Evolutionary conservation across 2,797 vertebrate species (phyloP), one percentile per base, ranked within the genome.

Genomic region (Hipposideros larvatus): DNA sequence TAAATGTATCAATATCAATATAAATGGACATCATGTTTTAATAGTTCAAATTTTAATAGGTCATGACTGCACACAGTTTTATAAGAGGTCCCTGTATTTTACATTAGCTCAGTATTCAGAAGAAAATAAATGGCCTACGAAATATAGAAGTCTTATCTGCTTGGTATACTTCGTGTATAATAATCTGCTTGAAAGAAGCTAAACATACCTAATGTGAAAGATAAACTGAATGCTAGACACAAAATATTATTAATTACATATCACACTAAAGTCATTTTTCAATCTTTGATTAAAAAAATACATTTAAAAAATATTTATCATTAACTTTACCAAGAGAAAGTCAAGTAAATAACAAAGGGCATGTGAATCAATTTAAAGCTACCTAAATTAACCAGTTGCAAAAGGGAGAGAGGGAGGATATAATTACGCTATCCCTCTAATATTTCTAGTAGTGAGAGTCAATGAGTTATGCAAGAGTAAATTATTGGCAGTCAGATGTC

Each of bases 141-240:
- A 98, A 97, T 87, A 95, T 57, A 65, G 85, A 98, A 78, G 87
- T 75, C 82, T 80, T 80, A 97, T 94, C 96, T 97, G 79, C 48
- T 96, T 92, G 96, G 87, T 97, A 77, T 92, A 95, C 73, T 95
- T 82, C 97, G 21, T 97, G 95, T 97, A 97, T 88, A 98, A 98
- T 73, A 92, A 97, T 53, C 91, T 96, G 94, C 96, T 96, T 97
- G 84, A 98, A 59, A 97, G 92, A 98, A 97, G 90, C 65, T 87
- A 97, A 96, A 97, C 91, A 95, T 77, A 97, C 92, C 97, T 97
- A 96, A 96, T 48, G 57, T 84, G 97, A 96, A 96, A 89, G 96
- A 97, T 96, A 96, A 66, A 96, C 82, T 95, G 94, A 95, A 97
- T 65, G 11, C 41, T 95, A 97, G 92, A 88, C 63, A 97, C 85